Evolutionary conservation across 1,140 invertebrate genomes (phyloP).

Genomic region (Hylaeus volcanicus): DNA sequence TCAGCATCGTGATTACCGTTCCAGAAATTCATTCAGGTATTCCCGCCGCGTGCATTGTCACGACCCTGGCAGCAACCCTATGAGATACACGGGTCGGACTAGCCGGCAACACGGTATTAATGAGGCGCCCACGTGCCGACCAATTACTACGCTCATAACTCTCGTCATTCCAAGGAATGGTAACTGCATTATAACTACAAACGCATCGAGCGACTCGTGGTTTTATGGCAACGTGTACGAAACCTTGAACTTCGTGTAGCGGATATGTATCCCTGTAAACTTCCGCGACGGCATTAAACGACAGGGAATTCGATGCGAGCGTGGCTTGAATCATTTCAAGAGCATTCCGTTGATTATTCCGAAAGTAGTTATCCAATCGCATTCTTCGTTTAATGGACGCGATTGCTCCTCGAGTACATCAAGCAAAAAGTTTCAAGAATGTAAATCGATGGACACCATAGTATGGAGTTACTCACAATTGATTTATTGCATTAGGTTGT

Average conservation of each 20-base stretch:
- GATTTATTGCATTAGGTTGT: too few relatives aligned
- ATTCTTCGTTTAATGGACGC: not conserved
- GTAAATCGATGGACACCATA: too few relatives aligned
- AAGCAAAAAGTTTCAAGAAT: not conserved
- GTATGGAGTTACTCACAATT: too few relatives aligned
- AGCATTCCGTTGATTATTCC: slow-evolving; percentile 20
- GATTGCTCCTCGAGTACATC: not conserved
- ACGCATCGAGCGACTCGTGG: not conserved
- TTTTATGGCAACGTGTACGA: slow-evolving; percentile 15
- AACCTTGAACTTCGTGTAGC: slow-evolving; percentile 18
- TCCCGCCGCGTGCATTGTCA: slow-evolving; percentile 11
- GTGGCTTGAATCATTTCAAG: slow-evolving; percentile 11
- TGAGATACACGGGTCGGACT: slow-evolving; percentile 24
- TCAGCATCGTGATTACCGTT: not conserved
- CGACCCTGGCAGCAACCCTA: not conserved
- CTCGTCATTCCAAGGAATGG: slow-evolving; percentile 33
- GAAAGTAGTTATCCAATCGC: slow-evolving; percentile 18
- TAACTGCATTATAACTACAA: slow-evolving; percentile 32
- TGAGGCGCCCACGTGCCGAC: slow-evolving; percentile 64
- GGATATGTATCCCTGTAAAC: slow-evolving; percentile 20
- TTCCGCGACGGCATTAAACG: slow-evolving; percentile 26
- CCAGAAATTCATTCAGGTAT: slow-evolving; percentile 3
- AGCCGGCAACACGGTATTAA: slow-evolving; percentile 54
- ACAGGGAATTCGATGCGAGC: slow-evolving; percentile 6
- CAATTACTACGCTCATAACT: slow-evolving; percentile 52